Evolutionary conservation across 2,888 invertebrate species (phyloP).

Genomic region (Miltochrista miniata): DNA sequence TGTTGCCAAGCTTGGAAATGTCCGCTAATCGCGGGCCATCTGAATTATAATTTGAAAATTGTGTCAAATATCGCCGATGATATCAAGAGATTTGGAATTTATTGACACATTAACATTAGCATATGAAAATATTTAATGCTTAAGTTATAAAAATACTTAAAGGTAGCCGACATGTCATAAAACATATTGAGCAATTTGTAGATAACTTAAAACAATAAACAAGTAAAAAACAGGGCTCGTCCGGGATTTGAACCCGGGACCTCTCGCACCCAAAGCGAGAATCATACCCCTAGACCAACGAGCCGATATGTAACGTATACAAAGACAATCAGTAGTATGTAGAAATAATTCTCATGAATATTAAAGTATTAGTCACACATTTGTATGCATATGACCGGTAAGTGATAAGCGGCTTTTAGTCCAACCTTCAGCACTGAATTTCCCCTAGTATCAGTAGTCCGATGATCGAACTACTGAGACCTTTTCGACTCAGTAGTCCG

Average conservation of each 20-base stretch:
- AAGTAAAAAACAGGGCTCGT: neutral
- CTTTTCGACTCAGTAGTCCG: too few species aligned
- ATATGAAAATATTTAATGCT: constrained; percentile 23
- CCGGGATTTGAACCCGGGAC: constrained; percentile 72
- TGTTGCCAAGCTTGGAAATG: constrained; percentile 28
- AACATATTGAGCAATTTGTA: neutral
- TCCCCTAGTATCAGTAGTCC: too few species aligned
- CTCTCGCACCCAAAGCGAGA: constrained; percentile 75
- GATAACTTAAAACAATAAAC: neutral
- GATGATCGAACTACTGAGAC: too few species aligned
- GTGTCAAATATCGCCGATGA: constrained; percentile 29
- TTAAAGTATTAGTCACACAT: too few species aligned
- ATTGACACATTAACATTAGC: constrained; percentile 26
- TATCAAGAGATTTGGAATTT: constrained; percentile 24
- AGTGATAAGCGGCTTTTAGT: too few species aligned
- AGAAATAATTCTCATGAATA: too few species aligned
- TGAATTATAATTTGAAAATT: constrained; percentile 27
- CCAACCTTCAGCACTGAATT: too few species aligned
- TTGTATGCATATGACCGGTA: too few species aligned
- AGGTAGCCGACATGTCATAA: constrained; percentile 8
- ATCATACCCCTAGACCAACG: constrained; percentile 75
- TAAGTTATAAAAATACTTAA: constrained; percentile 19
- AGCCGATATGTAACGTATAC: constrained; percentile 37
- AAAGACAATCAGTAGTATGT: neutral
- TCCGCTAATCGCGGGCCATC: constrained; percentile 24